These are phyloP conservation scores for Pangasius sanitwongsei DNA, from an alignment of 2,797 vertebrate species.

Conservation along the genomic window DNA sequence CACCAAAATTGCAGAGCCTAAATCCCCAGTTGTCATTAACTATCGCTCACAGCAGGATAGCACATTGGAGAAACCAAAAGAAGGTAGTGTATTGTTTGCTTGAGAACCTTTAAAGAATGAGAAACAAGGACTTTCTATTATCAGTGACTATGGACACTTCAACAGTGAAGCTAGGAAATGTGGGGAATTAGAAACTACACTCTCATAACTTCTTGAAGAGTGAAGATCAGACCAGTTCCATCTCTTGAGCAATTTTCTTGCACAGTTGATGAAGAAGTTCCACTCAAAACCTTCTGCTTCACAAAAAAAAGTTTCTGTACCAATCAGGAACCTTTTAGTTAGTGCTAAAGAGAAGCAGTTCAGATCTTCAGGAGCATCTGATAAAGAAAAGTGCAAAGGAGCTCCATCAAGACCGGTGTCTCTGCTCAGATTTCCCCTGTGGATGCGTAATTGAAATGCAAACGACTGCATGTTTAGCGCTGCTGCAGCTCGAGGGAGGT, in stretches of 20 bases:
- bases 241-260: not conserved
- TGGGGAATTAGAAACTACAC: not conserved
- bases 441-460: slow-evolving; percentile 78
- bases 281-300: not conserved
- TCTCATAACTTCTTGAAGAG: not conserved
- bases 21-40: not conserved
- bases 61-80: not conserved
- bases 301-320: no score
- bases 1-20: not conserved
- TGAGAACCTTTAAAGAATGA: not conserved
- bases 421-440: slow-evolving; percentile 42
- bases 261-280: not conserved
- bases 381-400: slow-evolving; percentile 43
- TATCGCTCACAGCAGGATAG: not conserved
- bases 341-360: not conserved
- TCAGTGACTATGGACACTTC: not conserved
- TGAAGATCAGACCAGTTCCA: not conserved
- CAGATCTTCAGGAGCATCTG: slow-evolving; percentile 20
- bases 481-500: slow-evolving; percentile 71
- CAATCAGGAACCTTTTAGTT: not conserved
- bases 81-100: not conserved
- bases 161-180: not conserved
- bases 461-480: slow-evolving; percentile 72
- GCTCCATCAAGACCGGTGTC: slow-evolving; percentile 26
- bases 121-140: not conserved